Percentiles rank a stretch among this genome's conserved stretches.
These are phyloP conservation scores for Siniperca obscura DNA, from an alignment of 2,797 vertebrate species.

Conservation along the genomic window DNA sequence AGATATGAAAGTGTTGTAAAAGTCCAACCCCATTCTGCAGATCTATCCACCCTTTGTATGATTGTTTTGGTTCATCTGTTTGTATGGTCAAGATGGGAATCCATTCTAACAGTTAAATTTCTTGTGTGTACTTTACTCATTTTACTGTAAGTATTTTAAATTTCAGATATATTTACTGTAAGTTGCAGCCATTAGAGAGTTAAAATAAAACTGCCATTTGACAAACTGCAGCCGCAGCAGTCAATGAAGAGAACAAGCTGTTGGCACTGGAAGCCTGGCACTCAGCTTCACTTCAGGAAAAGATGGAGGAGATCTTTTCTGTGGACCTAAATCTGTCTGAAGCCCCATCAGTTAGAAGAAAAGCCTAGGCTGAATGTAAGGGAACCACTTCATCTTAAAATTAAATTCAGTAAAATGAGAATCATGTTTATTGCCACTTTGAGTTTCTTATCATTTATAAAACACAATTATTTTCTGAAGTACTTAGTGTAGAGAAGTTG, in stretches of 20 bases:
- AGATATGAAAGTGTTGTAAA: neutral
- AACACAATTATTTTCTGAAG: slow-evolving; percentile 1
- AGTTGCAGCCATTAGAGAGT: neutral
- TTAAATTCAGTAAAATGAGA: neutral
- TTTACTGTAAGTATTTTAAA: neutral
- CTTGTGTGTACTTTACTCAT: neutral
- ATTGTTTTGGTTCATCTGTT: neutral
- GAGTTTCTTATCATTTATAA: slow-evolving; percentile 1
- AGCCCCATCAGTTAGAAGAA: neutral
- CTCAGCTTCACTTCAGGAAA: slow-evolving; percentile 3
- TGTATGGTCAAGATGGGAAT: neutral
- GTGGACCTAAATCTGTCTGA: neutral
- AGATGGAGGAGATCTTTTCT: slow-evolving; percentile 5
- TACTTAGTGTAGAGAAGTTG: neutral
- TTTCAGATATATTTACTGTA: neutral
- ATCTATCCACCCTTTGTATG: neutral
- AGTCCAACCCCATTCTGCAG: neutral
- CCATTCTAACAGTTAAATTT: neutral
- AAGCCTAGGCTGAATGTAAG: slow-evolving; percentile 3
- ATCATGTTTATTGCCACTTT: neutral
- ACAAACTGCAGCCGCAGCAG: slow-evolving; percentile 24
- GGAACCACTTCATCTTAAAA: neutral
- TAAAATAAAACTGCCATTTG: slow-evolving; percentile 16
- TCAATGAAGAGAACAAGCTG: slow-evolving; percentile 16
- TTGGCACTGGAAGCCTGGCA: neutral